A percentile compares a stretch with the other conserved stretches of the same genome.
These are phyloP conservation scores for Myotis pilosus DNA, from an alignment of 2,797 vertebrate genomes.

Conservation along the genomic window DNA sequence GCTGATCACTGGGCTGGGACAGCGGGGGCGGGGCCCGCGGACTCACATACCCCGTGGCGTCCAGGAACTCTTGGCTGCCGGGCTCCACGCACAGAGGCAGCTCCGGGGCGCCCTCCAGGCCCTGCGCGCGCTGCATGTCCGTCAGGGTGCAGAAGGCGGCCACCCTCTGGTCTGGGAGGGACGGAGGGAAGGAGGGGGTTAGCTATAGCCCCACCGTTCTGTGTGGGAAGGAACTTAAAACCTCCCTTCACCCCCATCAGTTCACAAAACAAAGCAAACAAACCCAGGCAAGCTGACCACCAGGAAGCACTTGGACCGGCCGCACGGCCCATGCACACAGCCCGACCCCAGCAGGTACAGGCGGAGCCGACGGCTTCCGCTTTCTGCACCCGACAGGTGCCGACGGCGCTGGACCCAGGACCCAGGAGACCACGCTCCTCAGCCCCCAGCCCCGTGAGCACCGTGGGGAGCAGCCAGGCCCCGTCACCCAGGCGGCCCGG, in stretches of 20 bases:
- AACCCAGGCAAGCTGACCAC: conserved; percentile 54
- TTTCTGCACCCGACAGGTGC: conserved; percentile 54
- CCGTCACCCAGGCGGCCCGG: conserved; percentile 69
- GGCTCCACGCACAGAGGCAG: conserved; percentile 89
- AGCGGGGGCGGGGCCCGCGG: not conserved
- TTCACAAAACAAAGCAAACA: conserved; percentile 43
- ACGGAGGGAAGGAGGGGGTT: conserved; percentile 6
- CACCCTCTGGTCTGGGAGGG: conserved; percentile 92
- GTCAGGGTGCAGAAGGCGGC: conserved; percentile 95
- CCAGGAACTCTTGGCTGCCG: conserved; percentile 88
- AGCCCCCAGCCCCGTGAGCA: not conserved
- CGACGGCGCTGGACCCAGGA: not conserved
- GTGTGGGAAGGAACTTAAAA: not conserved
- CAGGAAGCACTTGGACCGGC: conserved; percentile 7
- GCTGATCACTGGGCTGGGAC: not conserved
- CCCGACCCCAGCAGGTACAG: conserved; percentile 21
- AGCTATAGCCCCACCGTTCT: not conserved
- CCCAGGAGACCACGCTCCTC: conserved; percentile 58
- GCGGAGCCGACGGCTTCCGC: conserved; percentile 71
- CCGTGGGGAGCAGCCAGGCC: not conserved
- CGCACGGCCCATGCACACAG: conserved; percentile 49
- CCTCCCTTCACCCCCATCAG: not conserved
- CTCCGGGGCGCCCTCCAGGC: conserved; percentile 89
- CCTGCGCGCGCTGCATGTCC: conserved; percentile 91
- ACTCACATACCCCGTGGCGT: conserved; percentile 87